Evolutionary conservation across 1,140 invertebrate species (phyloP), one percentile per base, ranked within the genome.

Genomic region (Papilio machaon): DNA sequence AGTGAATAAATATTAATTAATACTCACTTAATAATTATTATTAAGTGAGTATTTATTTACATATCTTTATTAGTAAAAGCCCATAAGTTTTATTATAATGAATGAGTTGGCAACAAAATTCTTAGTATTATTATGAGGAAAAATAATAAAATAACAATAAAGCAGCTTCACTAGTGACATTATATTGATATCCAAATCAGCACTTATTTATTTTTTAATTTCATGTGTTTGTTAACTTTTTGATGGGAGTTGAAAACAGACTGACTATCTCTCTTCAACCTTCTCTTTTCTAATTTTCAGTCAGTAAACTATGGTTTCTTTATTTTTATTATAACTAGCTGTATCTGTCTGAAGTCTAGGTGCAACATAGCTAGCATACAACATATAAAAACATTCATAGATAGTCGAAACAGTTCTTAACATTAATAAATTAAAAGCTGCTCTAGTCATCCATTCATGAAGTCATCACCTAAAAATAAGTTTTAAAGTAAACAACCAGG

Each of bases 381-480:
- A 17, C 64, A 35, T 70, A 38, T 35, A 70, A 38, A 35, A 15
- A 38, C 5, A 38, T 70, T 70, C 11, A 64, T 0, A 64, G 64
- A 3, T 38, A 38, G 64, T 15, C 64, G 30, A 70, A 70, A 70
- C 6, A 47, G 6, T 76, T 23, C 19, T 76, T 76, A 54, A 76
- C 7, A 49, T 52, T 23, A 52, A 54, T 11, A 43, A 74, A 30
- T 30, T 49, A 52, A 52, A 49, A 76, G n/a, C 10, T 30, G 0
- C 23, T 19, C 43, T 74, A 78, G 54, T 60, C 23, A 58, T 78
- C 15, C 30, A 38, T n/a, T 38, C 17, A 78, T 78, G 75, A 78
- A 78, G 75, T 78, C 75, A 78, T 78, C 75, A 11, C 35, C 52
- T 52, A 58, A n/a, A 70, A 78, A 78, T 79, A 79, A 79, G 60